Base-by-base conservation (phyloP, 1,140 invertebrate genomes). In the Aradophagus sp. region DNA sequence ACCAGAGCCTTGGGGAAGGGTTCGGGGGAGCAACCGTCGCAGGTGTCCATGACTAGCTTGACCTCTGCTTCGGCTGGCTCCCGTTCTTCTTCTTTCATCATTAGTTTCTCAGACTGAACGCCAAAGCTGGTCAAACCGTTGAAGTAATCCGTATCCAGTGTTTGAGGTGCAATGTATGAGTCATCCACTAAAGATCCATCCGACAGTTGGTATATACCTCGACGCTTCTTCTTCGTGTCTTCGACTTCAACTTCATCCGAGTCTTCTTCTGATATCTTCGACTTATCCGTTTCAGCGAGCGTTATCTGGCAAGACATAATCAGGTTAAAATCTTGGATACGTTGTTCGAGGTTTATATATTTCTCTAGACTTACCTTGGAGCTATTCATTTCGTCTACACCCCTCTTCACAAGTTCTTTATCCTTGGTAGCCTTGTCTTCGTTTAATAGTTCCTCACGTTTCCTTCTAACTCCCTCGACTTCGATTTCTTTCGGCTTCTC, bases 41-140 rank as follows among this genome's bases (percentile, higher is more conserved):
- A 95, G 1, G 93, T 82, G 67, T 90, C 87, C 90, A 94, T 93
- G 1, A 94, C 91, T 1, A 89, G 89, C 59, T 87, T 90, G 0
- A 94, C 93, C 79, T 95, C 93, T 13, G 89, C 92, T 78, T 94
- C 93, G 0, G 93, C 93, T 0, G 93, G 92, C 68, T 94, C 93
- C n/a, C 91, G 86, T 69, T 93, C 91, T 19, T 92, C 88, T 29
- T 88, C 84, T 77, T 82, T 85, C 74, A 68, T 82, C 71, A 80
- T 86, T 68, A 86, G 87, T 88, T 6, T 0, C 4, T 44, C 13
- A 1, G 44, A 2, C 7, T 48, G 14, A 0, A 7, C 85, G 0
- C 90, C 90, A n/a, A 91, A 91, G 39, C 88, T 89, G 2, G 90
- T 88, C 10, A 93, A 80, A 5, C 91, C 91, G n/a, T 82, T 81